Evolutionary conservation across 2,113 vertebrate genomes (phyloP).

Genomic region (Carettochelys insculpta): DNA sequence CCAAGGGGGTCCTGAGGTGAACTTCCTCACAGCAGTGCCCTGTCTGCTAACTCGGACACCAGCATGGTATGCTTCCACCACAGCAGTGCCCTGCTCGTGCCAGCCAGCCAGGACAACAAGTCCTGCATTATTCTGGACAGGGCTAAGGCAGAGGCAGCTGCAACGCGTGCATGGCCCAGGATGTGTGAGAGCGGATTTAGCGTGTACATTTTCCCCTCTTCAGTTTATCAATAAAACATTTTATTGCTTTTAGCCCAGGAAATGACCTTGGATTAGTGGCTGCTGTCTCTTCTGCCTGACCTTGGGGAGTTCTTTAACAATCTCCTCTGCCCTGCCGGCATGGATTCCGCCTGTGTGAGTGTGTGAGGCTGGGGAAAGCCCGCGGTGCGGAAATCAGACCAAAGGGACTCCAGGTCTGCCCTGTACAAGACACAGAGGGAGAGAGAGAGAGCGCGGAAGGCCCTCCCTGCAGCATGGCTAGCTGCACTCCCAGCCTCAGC

Average conservation of each 20-base stretch:
- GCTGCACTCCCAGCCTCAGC: background rate
- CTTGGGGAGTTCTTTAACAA: constrained; percentile 82
- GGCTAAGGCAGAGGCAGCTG: constrained; percentile 15
- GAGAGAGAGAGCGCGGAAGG: background rate
- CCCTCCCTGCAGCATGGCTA: background rate
- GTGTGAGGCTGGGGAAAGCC: constrained; percentile 47
- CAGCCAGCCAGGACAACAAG: background rate
- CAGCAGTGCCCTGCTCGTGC: background rate
- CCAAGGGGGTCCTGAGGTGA: background rate
- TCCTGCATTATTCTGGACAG: background rate
- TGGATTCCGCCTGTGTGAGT: background rate
- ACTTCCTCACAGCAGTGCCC: background rate
- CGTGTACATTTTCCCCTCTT: constrained; percentile 47
- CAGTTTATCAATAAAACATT: constrained; percentile 90
- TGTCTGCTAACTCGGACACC: background rate
- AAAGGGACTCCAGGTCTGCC: constrained; percentile 26
- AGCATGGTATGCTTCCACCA: background rate
- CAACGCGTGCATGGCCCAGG: constrained; percentile 14
- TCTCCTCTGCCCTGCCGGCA: constrained; percentile 48
- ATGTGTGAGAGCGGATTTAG: constrained; percentile 35
- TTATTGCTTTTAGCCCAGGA: constrained; percentile 89
- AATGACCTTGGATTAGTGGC: constrained; percentile 85
- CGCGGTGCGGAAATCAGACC: background rate
- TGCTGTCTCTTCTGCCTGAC: constrained; percentile 81
- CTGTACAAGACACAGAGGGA: constrained; percentile 46